Base-by-base conservation (phyloP, 2,888 invertebrate genomes). In the Tethea ocularis region DNA sequence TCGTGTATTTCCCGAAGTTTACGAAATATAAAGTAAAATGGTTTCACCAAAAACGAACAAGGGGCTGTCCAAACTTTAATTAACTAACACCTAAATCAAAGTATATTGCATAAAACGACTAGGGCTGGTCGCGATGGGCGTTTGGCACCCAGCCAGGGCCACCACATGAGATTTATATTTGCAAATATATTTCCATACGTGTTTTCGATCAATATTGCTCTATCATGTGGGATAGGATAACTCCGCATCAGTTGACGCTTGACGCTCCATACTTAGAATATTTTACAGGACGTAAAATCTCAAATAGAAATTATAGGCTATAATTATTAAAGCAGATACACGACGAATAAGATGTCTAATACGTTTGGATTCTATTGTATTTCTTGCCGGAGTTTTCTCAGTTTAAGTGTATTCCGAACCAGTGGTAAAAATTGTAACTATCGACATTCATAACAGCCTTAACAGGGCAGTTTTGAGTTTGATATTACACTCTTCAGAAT, bases 81-180 rank as follows among this genome's bases (percentile, higher is more conserved):
- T 78, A 79, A 79, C 75, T 72, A 75, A 71, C 71, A 74, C 74
- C 68, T 76, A 78, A 75, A 82, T 83, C 82, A 83, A 75, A 76
- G 71, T 71, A 74, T 72, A 68, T 71, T 66, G 67, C 69, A 66
- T 65, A 67, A 67, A 70, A 61, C 69, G 17, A 29, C 72, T 75
- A 67, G 66, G 67, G 71, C 74, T 70, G 63, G 57, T 60, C 67
- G 46, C 55, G n/a, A 20, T 68, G 72, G 75, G 71, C 63, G 64
- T 65, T 80, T 89, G 89, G 89, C 86, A 23, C 56, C 29, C 46
- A 53, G 86, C 90, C 90, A 88, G 81, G 71, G 38, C 38, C 15
- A 79, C 84, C 83, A 70, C 82, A 72, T 66, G 66, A 82, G 86
- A 88, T 89, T 87, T 86, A 88, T 88, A 78, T 77, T 70, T 69